Evolutionary conservation across 2,888 invertebrate genomes (phyloP).

Genomic region (Agonopterix arenella): DNA sequence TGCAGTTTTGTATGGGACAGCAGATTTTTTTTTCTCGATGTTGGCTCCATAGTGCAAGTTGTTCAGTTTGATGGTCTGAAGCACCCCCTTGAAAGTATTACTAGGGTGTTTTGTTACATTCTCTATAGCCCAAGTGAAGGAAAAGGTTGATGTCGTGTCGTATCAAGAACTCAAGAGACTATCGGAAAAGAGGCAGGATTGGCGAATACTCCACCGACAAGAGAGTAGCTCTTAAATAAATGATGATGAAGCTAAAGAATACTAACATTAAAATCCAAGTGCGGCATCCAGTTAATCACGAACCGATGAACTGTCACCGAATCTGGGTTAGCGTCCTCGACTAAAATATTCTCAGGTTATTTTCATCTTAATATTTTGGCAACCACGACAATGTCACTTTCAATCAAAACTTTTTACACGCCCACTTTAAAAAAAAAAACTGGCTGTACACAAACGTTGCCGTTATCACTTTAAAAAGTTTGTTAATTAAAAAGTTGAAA

Average conservation of each 20-base stretch:
- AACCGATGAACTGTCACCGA: background rate
- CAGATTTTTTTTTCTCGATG: too few relatives aligned
- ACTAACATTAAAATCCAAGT: slow-evolving; percentile 1
- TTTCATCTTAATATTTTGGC: slow-evolving; percentile 39
- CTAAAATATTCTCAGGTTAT: slow-evolving; percentile 41
- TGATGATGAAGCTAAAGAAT: background rate
- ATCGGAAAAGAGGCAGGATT: too few relatives aligned
- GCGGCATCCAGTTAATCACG: background rate
- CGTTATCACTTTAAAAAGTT: slow-evolving; percentile 2
- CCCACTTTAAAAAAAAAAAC: background rate
- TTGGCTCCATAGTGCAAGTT: too few relatives aligned
- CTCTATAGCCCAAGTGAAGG: too few relatives aligned
- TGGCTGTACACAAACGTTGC: background rate
- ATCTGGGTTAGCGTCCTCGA: slow-evolving; percentile 25
- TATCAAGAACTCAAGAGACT: too few relatives aligned
- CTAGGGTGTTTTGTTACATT: too few relatives aligned
- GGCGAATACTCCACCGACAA: too few relatives aligned
- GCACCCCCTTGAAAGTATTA: too few relatives aligned
- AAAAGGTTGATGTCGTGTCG: too few relatives aligned
- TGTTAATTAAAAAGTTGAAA: slow-evolving; percentile 10
- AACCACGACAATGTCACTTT: slow-evolving; percentile 16
- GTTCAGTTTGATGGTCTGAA: too few relatives aligned
- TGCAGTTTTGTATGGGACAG: too few relatives aligned
- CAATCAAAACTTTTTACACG: background rate
- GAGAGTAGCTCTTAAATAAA: too few relatives aligned